Conservation (phyloP, 1,140 invertebrate genomes). For the Campodea augens region DNA sequence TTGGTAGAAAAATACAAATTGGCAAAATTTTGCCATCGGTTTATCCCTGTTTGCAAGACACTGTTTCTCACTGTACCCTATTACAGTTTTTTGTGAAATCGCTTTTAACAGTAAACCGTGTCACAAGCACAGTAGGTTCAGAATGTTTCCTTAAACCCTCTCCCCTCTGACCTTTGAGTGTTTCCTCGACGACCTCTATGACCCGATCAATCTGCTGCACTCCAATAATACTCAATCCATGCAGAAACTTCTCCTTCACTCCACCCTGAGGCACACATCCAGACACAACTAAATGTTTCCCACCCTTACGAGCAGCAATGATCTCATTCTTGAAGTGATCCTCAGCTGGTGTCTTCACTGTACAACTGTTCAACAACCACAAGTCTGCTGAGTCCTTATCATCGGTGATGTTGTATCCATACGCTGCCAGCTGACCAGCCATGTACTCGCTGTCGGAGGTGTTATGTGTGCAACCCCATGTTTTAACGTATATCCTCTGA, state of each 20-base stretch:
- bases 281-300: constrained; percentile 78
- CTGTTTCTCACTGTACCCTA: too few species aligned
- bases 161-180: constrained; percentile 74
- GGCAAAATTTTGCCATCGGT: too few species aligned
- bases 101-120: too few species aligned
- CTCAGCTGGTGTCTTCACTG: constrained; percentile 91
- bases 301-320: constrained; percentile 44
- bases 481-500: constrained; percentile 81
- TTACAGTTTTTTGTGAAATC: too few species aligned
- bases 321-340: constrained; percentile 94
- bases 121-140: neutral
- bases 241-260: constrained; percentile 46
- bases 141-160: constrained; percentile 2
- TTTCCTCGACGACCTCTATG: constrained; percentile 97
- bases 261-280: constrained; percentile 91
- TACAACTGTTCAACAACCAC: constrained; percentile 94
- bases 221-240: constrained; percentile 79
- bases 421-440: constrained; percentile 74
- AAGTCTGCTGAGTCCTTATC: constrained; percentile 67
- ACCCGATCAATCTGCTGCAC: constrained; percentile 96
- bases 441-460: constrained; percentile 94
- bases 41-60: too few species aligned
- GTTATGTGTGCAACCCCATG: constrained; percentile 96
- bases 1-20: too few species aligned
- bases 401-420: constrained; percentile 71